Conservation (phyloP, 1,140 invertebrate genomes). For the Drosophila grimshawi region DNA sequence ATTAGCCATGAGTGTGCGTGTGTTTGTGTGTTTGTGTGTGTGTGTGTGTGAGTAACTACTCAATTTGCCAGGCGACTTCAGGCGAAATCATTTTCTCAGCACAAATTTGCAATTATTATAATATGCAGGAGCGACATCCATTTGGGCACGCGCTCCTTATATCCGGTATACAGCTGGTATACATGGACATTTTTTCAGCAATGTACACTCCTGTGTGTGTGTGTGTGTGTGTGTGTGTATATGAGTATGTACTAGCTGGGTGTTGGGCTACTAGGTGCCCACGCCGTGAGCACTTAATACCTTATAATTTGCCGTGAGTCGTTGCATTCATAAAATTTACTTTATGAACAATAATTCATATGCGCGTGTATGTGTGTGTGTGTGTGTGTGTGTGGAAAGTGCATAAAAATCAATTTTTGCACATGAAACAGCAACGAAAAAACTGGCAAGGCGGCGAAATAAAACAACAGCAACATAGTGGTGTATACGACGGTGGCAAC, state of each 20-base stretch:
- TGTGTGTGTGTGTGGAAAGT: constrained; percentile 68
- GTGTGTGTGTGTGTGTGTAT: constrained; percentile 6
- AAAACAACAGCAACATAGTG: constrained; percentile 75
- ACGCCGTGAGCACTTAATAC: constrained; percentile 77
- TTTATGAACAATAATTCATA: constrained; percentile 83
- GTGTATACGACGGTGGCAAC: constrained; percentile 39
- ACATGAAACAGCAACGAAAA: constrained; percentile 67
- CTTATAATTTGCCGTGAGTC: constrained; percentile 82
- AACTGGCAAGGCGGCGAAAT: constrained; percentile 71
- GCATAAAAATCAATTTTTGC: constrained; percentile 83
- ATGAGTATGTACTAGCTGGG: not conserved
- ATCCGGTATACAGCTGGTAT: constrained; percentile 7
- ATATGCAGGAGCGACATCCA: constrained; percentile 50
- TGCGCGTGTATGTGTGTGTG: constrained; percentile 62
- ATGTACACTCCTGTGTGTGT: not conserved
- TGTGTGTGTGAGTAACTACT: constrained; percentile 63
- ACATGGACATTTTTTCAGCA: constrained; percentile 1
- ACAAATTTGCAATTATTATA: constrained; percentile 81
- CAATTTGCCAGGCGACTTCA: constrained; percentile 76
- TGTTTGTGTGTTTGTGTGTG: constrained; percentile 16
- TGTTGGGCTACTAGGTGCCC: constrained; percentile 54
- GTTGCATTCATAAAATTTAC: constrained; percentile 82
- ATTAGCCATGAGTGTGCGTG: constrained; percentile 52
- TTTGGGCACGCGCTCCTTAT: constrained; percentile 6
- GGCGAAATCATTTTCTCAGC: constrained; percentile 69